These are phyloP conservation scores for Drosophila varians DNA, from an alignment of 1,140 invertebrate genomes.

Conservation along the genomic window DNA sequence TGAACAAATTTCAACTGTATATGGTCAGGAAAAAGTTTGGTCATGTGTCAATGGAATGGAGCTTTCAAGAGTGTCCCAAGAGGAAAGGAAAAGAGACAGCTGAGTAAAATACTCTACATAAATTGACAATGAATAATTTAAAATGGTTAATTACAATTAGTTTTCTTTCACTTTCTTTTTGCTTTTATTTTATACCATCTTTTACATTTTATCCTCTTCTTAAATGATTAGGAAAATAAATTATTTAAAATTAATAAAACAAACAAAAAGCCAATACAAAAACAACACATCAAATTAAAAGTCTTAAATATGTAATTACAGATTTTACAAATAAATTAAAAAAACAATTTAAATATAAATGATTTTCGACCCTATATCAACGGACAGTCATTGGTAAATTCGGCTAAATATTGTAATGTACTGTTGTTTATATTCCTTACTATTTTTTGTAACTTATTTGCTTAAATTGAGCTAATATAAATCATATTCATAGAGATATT, in stretches of 20 bases:
- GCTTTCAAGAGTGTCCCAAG: conserved; percentile 32
- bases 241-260: conserved; percentile 76
- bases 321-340: conserved; percentile 45
- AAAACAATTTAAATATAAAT: conserved; percentile 46
- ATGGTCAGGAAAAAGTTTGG: conserved; percentile 63
- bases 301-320: conserved; percentile 13
- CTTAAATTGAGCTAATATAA: conserved; percentile 67
- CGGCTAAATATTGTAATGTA: conserved; percentile 47
- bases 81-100: conserved; percentile 7
- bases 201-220: conserved; percentile 34
- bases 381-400: conserved; percentile 68
- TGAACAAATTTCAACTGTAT: conserved; percentile 67
- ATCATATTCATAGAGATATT: conserved; percentile 25
- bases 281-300: conserved; percentile 57
- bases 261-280: conserved; percentile 60
- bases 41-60: conserved; percentile 66
- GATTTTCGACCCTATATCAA: conserved; percentile 33
- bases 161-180: conserved; percentile 11
- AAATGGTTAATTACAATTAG: neutral
- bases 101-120: neutral
- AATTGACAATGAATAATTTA: neutral
- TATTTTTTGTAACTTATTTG: conserved; percentile 10
- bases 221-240: conserved; percentile 59
- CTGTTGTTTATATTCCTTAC: conserved; percentile 7
- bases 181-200: conserved; percentile 39